These are phyloP conservation scores for Apamea anceps DNA, from an alignment of 2,888 invertebrate species.

Conservation along the genomic window DNA sequence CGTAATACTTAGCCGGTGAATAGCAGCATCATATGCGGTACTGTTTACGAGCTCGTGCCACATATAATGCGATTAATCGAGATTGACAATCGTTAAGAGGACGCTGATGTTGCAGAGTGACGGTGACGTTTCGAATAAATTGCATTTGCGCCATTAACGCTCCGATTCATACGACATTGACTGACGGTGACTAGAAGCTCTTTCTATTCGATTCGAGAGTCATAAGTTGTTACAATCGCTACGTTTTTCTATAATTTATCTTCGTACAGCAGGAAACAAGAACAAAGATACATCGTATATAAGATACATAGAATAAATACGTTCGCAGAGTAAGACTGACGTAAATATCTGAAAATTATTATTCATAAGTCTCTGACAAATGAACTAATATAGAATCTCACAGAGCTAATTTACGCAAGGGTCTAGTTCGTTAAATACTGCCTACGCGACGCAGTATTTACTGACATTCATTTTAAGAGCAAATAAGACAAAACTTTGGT, in stretches of 20 bases:
- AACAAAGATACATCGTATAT: conserved; percentile 29
- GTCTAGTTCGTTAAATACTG: conserved; percentile 28
- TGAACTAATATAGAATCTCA: conserved; percentile 31
- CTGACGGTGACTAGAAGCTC: conserved; percentile 47
- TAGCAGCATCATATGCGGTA: conserved; percentile 27
- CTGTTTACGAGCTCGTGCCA: conserved; percentile 45
- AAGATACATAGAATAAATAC: conserved; percentile 29
- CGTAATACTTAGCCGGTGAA: conserved; percentile 24
- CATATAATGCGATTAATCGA: conserved; percentile 56
- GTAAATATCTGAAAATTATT: conserved; percentile 46
- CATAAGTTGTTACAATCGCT: conserved; percentile 45
- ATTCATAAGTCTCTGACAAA: conserved; percentile 48
- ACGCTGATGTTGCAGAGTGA: conserved; percentile 45
- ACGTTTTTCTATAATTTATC: conserved; percentile 44
- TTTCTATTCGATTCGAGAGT: conserved; percentile 52
- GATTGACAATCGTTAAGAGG: conserved; percentile 61
- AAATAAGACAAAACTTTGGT: conserved; percentile 9
- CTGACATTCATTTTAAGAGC: conserved; percentile 1
- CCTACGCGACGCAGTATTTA: conserved; percentile 19
- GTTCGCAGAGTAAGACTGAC: conserved; percentile 19
- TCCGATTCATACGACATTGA: conserved; percentile 55
- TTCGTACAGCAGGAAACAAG: conserved; percentile 28
- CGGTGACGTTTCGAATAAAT: conserved; percentile 55
- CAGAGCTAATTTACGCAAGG: conserved; percentile 37
- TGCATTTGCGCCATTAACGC: conserved; percentile 56